Base-by-base conservation (phyloP, 2,888 invertebrate species). In the Andricus quercusramuli region DNA sequence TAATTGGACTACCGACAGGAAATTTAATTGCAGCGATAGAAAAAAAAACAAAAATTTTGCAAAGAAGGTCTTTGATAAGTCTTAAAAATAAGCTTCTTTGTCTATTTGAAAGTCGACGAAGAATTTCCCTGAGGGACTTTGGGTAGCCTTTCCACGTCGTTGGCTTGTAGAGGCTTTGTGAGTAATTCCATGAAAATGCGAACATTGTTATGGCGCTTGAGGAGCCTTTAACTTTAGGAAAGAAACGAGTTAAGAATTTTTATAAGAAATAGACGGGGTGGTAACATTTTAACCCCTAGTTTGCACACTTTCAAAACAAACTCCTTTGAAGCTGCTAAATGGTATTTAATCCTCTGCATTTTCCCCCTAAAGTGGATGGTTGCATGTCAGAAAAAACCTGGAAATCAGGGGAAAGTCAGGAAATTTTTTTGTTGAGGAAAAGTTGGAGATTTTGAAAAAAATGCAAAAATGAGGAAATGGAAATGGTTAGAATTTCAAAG, bases 161-260 rank as follows among this genome's bases (percentile, higher is more conserved):
- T 74, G 25, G 56, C 9, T 74, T n/a, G 56, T 59, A 20, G 20
- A 74, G 56, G 56, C 56, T 51, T 74, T 56, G 56, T 20, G 74
- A 74, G 51, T 74, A 74, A 74, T 74, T 74, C n/a, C 32, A 74
- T 74, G 74, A 74, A 56, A 74, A 74, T 37, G 74, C 13, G 74
- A n/a, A 74, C 51, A 56, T 74, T 37, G 74, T 32, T 74, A 74
- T 56, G 51, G 32, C 32, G 56, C 32, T 51, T 74, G 11, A 56
- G 56, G n/a, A 56, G 37, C 56, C 56, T 13, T 59, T n/a, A 59
- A n/a, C 32, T 32, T 59, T 56, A 25, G 32, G 56, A 74, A 56
- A 56, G 56, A 56, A 51, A 32, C 29, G 56, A 74, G 51, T 59
- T 5, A 56, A 56, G 32, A 29, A 74, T 74, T 74, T 74, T 74